Evolutionary conservation across 1,140 invertebrate species (phyloP), one percentile per base, ranked within the genome.

Genomic region (Papilio polytes): DNA sequence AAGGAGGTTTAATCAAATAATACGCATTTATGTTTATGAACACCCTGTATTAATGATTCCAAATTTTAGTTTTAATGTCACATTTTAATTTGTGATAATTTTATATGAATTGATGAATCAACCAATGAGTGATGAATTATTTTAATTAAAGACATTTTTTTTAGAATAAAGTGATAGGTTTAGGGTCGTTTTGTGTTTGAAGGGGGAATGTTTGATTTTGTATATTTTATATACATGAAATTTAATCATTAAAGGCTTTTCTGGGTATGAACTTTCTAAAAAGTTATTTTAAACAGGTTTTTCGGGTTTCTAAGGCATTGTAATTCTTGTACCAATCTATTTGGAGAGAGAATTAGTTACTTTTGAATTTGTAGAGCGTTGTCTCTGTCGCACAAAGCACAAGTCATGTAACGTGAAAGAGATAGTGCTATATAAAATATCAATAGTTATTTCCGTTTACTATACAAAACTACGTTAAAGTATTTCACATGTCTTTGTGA

Each of bases 111-210:
- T 59, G 15, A n/a, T 56, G 56, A 59, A 63, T 63, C 59, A 12
- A 56, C 53, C 12, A 63, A 63, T 63, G 59, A 13, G 22, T 26
- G 22, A 26, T 63, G 10, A 26, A 63, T 63, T 26, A 63, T 13
- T 63, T 63, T 63, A 26, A 63, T 63, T 26, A 63, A 63, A 63
- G 59, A 63, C 59, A 63, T 63, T 31, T 63, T n/a, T 63, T 63
- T 63, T 63, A 63, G 56, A 63, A 10, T 63, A 26, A 13, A 63
- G 3, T 26, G 3, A 6, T 63, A 63, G 22, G 3, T 63, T 63
- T 36, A 70, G 4, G 22, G 26, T 70, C 1, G 3, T 70, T 26
- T 70, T 26, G 4, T 31, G 13, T 31, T 31, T 15, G 20, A 1
- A 31, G 20, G 63, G 26, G 3, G 15, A 31, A 31, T 70, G 63